Percentiles rank a stretch among this genome's conserved stretches.
These are phyloP conservation scores for Phylloscopus trochiloides DNA, from an alignment of 2,113 vertebrate species.

Conservation along the genomic window DNA sequence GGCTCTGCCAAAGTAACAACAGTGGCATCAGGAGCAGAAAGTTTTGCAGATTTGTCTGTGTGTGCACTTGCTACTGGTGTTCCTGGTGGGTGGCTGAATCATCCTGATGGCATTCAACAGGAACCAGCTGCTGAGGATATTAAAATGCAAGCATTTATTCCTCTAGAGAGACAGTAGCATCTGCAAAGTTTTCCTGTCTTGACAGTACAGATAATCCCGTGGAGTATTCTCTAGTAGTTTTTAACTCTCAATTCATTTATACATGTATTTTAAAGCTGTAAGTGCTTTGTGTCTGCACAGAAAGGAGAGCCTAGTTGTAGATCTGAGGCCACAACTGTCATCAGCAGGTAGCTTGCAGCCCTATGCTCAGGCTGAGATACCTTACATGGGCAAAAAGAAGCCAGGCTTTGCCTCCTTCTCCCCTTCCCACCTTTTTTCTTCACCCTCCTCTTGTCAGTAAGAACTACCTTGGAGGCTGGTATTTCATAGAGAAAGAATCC, in stretches of 20 bases:
- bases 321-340: not conserved
- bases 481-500: not conserved
- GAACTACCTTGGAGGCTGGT: not conserved
- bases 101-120: conserved; percentile 86
- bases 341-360: not conserved
- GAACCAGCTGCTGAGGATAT: conserved; percentile 87
- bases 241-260: conserved; percentile 76
- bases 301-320: not conserved
- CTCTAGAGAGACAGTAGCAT: conserved; percentile 86
- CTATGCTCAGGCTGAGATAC: not conserved
- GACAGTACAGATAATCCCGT: conserved; percentile 81
- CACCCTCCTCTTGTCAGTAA: not conserved
- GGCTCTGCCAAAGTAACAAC: conserved; percentile 41
- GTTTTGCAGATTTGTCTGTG: conserved; percentile 72
- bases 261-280: conserved; percentile 40
- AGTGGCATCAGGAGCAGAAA: conserved; percentile 69
- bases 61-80: conserved; percentile 78
- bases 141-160: conserved; percentile 84
- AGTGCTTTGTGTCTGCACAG: conserved; percentile 6
- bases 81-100: conserved; percentile 85
- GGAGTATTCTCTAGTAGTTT: conserved; percentile 76
- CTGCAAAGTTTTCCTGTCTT: conserved; percentile 83
- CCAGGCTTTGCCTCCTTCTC: not conserved
- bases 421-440: not conserved
- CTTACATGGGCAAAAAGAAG: not conserved